Percentiles rank a stretch among this genome's conserved stretches.
Evolutionary conservation across 2,113 vertebrate species (phyloP).

Genomic region (Felis chaus): DNA sequence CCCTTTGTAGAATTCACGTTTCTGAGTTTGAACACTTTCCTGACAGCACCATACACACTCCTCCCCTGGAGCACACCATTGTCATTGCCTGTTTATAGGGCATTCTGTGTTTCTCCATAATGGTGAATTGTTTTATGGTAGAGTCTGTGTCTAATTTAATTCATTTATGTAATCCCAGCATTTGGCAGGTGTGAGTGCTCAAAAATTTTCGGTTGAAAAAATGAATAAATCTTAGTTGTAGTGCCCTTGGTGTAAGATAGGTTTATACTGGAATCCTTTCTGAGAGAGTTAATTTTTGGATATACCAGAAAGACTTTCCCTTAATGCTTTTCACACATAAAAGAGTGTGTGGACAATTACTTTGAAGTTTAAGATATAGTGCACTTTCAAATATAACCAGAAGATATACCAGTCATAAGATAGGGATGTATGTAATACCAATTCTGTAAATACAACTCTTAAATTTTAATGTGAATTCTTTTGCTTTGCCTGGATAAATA

Average conservation of each 20-base stretch:
- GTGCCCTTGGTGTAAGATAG: background rate
- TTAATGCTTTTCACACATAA: background rate
- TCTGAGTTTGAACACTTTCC: background rate
- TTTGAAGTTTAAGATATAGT: background rate
- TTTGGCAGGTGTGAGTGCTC: background rate
- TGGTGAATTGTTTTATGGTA: background rate
- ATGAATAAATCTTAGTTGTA: background rate
- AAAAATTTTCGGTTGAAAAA: background rate
- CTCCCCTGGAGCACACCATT: background rate
- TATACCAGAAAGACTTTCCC: background rate
- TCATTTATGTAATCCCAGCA: background rate
- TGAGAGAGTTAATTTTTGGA: background rate
- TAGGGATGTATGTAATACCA: background rate
- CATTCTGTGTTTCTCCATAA: background rate
- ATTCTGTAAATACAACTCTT: background rate
- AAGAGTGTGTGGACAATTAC: background rate
- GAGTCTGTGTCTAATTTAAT: background rate
- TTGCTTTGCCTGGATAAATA: background rate
- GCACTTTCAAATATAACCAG: background rate
- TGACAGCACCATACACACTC: background rate
- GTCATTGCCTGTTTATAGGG: background rate
- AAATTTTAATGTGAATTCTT: conserved; percentile 38
- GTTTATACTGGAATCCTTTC: background rate
- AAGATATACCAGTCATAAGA: background rate
- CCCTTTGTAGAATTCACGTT: background rate